Percentiles rank a stretch among this genome's conserved stretches.
Evolutionary conservation across 2,113 vertebrate species (phyloP).

Genomic region (Felis chaus): DNA sequence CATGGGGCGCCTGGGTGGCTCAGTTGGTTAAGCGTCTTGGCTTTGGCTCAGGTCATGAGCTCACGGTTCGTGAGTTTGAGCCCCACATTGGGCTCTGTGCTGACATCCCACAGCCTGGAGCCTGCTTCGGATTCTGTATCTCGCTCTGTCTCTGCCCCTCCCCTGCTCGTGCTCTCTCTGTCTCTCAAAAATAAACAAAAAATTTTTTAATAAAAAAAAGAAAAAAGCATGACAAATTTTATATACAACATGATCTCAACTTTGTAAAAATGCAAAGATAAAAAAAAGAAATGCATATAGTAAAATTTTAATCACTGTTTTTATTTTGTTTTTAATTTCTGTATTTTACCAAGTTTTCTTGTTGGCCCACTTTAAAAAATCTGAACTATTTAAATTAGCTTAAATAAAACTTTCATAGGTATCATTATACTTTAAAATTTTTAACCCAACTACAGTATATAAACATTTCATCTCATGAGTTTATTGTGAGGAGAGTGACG

Average conservation of each 20-base stretch:
- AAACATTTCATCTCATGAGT: background rate
- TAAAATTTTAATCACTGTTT: background rate
- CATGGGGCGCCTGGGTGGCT: too few relatives aligned
- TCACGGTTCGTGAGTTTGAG: too few relatives aligned
- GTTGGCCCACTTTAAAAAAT: background rate
- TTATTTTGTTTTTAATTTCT: background rate
- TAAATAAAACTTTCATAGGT: background rate
- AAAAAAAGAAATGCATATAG: background rate
- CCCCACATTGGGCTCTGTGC: too few relatives aligned
- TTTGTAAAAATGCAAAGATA: background rate
- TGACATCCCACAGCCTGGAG: too few relatives aligned
- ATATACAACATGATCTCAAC: background rate
- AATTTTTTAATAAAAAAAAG: too few relatives aligned
- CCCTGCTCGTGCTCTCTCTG: too few relatives aligned
- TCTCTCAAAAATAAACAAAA: too few relatives aligned
- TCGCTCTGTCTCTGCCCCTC: too few relatives aligned
- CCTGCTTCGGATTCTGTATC: too few relatives aligned
- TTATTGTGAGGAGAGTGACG: background rate
- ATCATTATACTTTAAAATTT: background rate
- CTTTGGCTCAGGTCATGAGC: too few relatives aligned
- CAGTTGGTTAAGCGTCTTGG: too few relatives aligned
- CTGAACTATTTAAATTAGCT: background rate
- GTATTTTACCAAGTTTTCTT: background rate
- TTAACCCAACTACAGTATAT: background rate
- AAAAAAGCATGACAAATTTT: background rate